These are phyloP conservation scores for Mystacides longicornis DNA, from an alignment of 2,888 invertebrate species.

Conservation along the genomic window DNA sequence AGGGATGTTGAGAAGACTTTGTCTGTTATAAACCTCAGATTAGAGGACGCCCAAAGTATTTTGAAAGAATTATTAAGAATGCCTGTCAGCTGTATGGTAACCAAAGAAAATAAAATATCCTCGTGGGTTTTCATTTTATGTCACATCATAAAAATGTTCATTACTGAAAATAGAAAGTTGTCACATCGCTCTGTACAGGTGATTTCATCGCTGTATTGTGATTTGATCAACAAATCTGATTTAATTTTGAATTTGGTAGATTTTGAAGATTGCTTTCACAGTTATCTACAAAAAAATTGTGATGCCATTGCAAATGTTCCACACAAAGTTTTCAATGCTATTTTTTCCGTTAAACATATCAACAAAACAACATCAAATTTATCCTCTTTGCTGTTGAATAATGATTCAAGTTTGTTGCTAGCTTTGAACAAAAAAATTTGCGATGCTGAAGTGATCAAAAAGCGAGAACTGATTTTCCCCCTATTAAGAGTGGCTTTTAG, in stretches of 20 bases:
- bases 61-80: conserved; percentile 30
- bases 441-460: conserved; percentile 43
- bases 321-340: conserved; percentile 46
- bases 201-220: conserved; percentile 39
- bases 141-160: conserved; percentile 42
- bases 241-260: conserved; percentile 42
- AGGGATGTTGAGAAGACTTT: conserved; percentile 40
- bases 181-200: conserved; percentile 37
- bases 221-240: conserved; percentile 39
- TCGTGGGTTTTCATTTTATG: conserved; percentile 46
- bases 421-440: conserved; percentile 42
- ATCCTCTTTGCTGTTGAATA: conserved; percentile 50
- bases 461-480: conserved; percentile 58
- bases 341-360: conserved; percentile 45
- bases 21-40: conserved; percentile 12
- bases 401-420: conserved; percentile 42
- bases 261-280: conserved; percentile 48
- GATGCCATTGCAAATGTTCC: conserved; percentile 47
- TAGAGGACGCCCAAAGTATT: conserved; percentile 34
- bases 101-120: conserved; percentile 44
- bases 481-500: conserved; percentile 46
- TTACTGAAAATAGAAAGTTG: conserved; percentile 31
- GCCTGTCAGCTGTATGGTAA: conserved; percentile 36
- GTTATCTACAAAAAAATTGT: conserved; percentile 55
- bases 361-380: conserved; percentile 53